Evolutionary conservation across 2,113 vertebrate genomes (phyloP).

Genomic region (Plecturocebus donacophilus): DNA sequence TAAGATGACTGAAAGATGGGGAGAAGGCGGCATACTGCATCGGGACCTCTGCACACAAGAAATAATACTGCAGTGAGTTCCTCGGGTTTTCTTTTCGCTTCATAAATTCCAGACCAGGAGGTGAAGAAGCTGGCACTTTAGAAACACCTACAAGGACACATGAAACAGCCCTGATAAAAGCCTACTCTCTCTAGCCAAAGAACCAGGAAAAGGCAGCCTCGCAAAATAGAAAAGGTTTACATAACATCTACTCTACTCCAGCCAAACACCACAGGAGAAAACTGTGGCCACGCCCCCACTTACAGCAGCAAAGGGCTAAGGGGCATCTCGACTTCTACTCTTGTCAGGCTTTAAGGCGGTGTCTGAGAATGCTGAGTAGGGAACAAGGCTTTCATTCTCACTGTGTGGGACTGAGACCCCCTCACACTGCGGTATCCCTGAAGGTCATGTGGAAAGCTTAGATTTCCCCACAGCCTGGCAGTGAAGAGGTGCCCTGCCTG

Average conservation of each 20-base stretch:
- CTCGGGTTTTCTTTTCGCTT: neutral
- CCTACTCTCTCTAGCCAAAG: neutral
- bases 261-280: neutral
- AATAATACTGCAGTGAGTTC: neutral
- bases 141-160: neutral
- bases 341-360: neutral
- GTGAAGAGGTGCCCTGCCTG: neutral
- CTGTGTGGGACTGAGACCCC: neutral
- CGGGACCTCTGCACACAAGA: neutral
- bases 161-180: neutral
- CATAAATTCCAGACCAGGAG: neutral
- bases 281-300: neutral
- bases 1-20: neutral
- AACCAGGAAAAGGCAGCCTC: neutral
- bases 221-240: neutral
- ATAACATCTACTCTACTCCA: neutral
- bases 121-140: neutral
- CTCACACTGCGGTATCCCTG: accelerated
- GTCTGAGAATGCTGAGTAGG: neutral
- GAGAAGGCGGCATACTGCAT: neutral
- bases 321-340: neutral
- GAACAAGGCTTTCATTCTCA: neutral
- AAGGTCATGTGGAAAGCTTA: neutral
- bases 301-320: neutral
- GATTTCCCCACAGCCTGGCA: neutral